Percentiles rank a stretch among this genome's conserved stretches.
phyloP scores from a whole-genome alignment of 2,888 invertebrate genomes.

The Drosophila helvetica region DNA sequence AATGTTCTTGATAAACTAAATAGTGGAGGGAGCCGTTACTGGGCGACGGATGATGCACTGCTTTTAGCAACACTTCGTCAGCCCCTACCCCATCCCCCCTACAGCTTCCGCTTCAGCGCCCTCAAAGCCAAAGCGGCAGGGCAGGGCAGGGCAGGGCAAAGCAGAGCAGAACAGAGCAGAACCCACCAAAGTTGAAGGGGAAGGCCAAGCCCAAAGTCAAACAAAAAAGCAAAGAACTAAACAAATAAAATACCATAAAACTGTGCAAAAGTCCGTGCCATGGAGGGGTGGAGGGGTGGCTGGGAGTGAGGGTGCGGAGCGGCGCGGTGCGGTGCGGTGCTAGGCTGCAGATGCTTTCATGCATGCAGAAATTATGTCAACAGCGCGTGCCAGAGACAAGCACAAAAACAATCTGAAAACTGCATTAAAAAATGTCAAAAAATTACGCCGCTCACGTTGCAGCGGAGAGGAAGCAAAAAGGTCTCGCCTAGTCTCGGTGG shows the following conservation, averaged over 20 bases:
- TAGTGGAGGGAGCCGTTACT: conserved; percentile 2
- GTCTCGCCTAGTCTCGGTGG: too few relatives aligned
- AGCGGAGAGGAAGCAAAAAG: neutral
- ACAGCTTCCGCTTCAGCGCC: conserved; percentile 62
- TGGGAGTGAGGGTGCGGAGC: too few relatives aligned
- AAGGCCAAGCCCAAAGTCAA: conserved; percentile 43
- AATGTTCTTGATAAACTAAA: conserved; percentile 23
- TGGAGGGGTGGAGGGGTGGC: neutral
- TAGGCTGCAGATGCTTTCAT: conserved; percentile 47
- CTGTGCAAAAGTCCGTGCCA: conserved; percentile 20
- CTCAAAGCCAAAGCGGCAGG: conserved; percentile 16
- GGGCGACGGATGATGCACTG: neutral
- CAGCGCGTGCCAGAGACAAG: conserved; percentile 19
- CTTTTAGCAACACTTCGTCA: neutral
- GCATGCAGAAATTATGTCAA: conserved; percentile 59
- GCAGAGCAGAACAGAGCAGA: neutral
- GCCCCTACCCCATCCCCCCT: conserved; percentile 9
- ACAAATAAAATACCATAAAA: conserved; percentile 55
- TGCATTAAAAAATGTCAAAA: conserved; percentile 38
- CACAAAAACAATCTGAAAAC: conserved; percentile 21
- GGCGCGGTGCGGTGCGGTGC: neutral
- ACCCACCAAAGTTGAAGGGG: conserved; percentile 22
- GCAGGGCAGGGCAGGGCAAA: neutral
- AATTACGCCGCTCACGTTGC: conserved; percentile 8
- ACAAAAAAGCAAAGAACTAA: conserved; percentile 45